These are phyloP conservation scores for human DNA, from an alignment of 2,113 vertebrate genomes.

Conservation along the genomic window DNA sequence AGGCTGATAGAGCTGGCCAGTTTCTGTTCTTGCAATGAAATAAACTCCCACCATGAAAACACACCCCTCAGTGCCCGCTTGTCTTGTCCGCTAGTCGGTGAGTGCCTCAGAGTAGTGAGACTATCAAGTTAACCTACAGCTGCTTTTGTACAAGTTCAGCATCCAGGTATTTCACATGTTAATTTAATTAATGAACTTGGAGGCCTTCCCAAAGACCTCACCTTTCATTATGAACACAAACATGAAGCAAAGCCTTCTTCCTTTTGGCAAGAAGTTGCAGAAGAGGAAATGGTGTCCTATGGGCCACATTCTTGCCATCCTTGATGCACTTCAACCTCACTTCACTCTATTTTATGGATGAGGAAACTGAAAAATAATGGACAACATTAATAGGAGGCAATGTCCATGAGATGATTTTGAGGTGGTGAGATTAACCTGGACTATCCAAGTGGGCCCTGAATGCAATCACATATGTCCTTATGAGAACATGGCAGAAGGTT, in stretches of 20 bases:
- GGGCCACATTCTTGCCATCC: background rate
- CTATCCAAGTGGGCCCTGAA: background rate
- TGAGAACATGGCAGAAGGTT: background rate
- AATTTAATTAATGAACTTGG: background rate
- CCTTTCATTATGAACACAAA: background rate
- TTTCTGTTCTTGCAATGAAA: background rate
- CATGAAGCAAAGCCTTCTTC: background rate
- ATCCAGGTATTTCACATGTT: background rate
- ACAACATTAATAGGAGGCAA: background rate
- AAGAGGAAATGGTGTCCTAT: background rate
- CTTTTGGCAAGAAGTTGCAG: background rate
- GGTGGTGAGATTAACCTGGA: background rate
- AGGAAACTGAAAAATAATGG: background rate
- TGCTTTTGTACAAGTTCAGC: background rate
- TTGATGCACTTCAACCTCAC: background rate
- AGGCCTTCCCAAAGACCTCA: background rate
- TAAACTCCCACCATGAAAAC: background rate
- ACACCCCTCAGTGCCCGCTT: background rate
- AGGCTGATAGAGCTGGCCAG: background rate
- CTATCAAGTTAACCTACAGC: background rate
- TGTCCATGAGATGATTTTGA: background rate
- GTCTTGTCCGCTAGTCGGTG: background rate
- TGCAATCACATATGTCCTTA: background rate
- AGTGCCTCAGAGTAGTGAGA: background rate
- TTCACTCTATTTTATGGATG: background rate